Conservation (phyloP, 53 echinoderm and acorn worm genomes). For the Echinometra lucunter region DNA sequence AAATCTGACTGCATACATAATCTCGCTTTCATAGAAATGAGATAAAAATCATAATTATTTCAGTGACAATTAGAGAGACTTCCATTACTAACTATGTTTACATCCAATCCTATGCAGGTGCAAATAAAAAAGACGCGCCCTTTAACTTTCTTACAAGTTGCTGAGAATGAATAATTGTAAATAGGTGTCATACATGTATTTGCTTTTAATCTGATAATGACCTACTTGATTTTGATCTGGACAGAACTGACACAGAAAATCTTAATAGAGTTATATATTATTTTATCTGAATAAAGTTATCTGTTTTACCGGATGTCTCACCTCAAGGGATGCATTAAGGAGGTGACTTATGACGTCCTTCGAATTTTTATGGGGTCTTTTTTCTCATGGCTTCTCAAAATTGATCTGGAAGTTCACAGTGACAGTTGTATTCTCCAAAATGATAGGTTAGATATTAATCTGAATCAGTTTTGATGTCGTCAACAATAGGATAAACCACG, state of each 20-base stretch:
- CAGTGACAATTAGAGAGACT: no score
- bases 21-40: no score
- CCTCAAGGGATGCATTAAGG: not conserved
- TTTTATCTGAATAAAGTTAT: not conserved
- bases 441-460: not conserved
- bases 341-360: slow-evolving; percentile 37
- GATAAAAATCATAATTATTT: no score
- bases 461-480: slow-evolving; percentile 37
- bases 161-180: not conserved
- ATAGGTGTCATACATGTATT: not conserved
- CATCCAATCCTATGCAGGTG: not conserved
- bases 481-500: slow-evolving; percentile 10
- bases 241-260: not conserved
- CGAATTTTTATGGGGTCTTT: slow-evolving; percentile 11
- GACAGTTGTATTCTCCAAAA: not conserved
- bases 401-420: not conserved
- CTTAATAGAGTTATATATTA: not conserved
- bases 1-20: no score
- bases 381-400: not conserved
- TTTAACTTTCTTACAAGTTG: not conserved
- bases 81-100: not conserved
- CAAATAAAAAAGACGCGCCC: not conserved
- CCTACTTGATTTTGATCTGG: slow-evolving; percentile 26
- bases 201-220: not conserved
- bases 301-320: not conserved